These are phyloP conservation scores for Drosophila sechellia DNA, from an alignment of 1,140 invertebrate genomes.

Conservation along the genomic window DNA sequence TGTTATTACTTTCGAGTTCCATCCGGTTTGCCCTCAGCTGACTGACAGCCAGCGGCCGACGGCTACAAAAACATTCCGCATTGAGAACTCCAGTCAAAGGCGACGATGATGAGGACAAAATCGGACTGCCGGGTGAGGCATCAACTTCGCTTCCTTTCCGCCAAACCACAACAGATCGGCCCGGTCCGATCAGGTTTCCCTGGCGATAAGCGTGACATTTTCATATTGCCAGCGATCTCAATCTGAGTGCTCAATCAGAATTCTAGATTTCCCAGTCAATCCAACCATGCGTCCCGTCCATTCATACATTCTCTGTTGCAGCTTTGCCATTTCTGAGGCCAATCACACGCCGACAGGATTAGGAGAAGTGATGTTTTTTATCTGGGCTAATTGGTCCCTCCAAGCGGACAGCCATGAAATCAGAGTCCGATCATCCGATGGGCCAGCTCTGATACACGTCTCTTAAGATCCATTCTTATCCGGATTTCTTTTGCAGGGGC, in stretches of 20 bases:
- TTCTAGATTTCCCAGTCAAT: slow-evolving; percentile 13
- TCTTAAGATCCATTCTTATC: slow-evolving; percentile 18
- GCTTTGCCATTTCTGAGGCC: slow-evolving; percentile 48
- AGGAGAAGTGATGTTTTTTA: slow-evolving; percentile 63
- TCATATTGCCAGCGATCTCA: slow-evolving; percentile 69
- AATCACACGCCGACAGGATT: slow-evolving; percentile 79
- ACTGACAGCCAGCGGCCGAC: slow-evolving; percentile 50
- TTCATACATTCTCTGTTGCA: slow-evolving; percentile 19
- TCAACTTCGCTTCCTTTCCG: slow-evolving; percentile 53
- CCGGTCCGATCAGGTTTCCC: slow-evolving; percentile 27
- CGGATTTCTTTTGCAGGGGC: slow-evolving; percentile 23
- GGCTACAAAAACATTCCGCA: slow-evolving; percentile 59
- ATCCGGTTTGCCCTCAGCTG: slow-evolving; percentile 72
- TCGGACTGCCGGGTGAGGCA: slow-evolving; percentile 47
- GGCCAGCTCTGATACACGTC: slow-evolving; percentile 16
- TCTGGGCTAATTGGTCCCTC: slow-evolving; percentile 59
- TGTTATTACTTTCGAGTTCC: slow-evolving; percentile 76
- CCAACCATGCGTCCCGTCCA: slow-evolving; percentile 25
- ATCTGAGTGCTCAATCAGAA: slow-evolving; percentile 43
- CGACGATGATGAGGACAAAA: slow-evolving; percentile 42
- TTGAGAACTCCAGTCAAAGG: slow-evolving; percentile 20
- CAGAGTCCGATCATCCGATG: slow-evolving; percentile 35
- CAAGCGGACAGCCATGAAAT: slow-evolving; percentile 66
- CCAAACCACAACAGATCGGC: slow-evolving; percentile 66
- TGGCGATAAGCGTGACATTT: slow-evolving; percentile 82